A percentile compares a stretch with the other conserved stretches of the same genome.
phyloP scores from a whole-genome alignment of 37 sponge, comb jelly and placozoan species.

The Mnemiopsis leidyi region DNA sequence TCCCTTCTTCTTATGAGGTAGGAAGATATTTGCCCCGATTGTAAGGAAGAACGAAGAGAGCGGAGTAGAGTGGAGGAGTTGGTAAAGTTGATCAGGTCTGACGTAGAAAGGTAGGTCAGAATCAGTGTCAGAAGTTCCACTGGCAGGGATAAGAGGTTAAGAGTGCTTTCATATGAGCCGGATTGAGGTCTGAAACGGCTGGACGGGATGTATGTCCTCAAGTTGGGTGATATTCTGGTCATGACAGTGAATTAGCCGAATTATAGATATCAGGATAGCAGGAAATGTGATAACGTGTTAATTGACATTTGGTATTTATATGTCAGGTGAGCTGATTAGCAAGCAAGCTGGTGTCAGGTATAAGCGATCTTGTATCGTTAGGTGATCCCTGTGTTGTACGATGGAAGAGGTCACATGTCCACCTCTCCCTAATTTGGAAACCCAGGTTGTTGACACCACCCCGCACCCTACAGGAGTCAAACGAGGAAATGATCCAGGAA shows the following conservation, averaged over 20 bases:
- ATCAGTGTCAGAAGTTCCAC: neutral
- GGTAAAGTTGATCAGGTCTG: conserved; percentile 19
- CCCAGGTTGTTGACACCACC: neutral
- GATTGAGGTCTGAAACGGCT: too few relatives aligned
- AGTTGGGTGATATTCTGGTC: conserved; percentile 13
- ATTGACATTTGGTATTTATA: neutral
- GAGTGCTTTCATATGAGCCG: neutral
- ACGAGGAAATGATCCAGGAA: too few relatives aligned
- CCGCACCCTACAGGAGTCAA: too few relatives aligned
- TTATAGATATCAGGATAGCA: neutral
- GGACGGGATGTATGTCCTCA: neutral
- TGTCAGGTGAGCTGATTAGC: neutral
- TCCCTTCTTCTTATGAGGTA: neutral
- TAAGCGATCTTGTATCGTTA: neutral
- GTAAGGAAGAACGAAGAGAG: neutral
- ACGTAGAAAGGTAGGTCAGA: neutral
- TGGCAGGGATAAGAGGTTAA: neutral
- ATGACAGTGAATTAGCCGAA: neutral
- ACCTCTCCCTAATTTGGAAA: too few relatives aligned
- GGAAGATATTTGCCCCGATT: neutral
- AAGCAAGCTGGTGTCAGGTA: neutral
- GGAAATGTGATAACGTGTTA: neutral
- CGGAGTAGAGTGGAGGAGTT: neutral
- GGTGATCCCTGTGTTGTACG: neutral
- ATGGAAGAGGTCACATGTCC: neutral